Base-by-base conservation (phyloP, 1,140 invertebrate genomes). In the Halictus rubicundus region DNA sequence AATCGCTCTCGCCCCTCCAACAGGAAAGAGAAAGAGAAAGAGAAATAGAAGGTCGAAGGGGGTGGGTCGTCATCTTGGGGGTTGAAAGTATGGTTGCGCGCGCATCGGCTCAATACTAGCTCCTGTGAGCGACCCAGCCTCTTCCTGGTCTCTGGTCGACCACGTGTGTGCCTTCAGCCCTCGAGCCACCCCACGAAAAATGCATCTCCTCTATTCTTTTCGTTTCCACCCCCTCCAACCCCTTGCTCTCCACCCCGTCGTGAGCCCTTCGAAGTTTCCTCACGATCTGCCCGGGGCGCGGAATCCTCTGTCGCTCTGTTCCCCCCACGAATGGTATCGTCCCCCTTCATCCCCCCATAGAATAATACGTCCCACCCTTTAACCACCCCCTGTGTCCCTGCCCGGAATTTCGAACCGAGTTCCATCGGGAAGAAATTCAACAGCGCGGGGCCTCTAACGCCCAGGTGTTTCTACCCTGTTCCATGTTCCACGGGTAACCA, bases 91-190 rank as follows among this genome's bases (percentile, higher is more conserved):
- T 61, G 68, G 84, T 80, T 92, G 89, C 91, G 89, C 91, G 92
- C 92, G 92, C 92, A 93, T 74, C 91, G 89, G 92, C 90, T 93
- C 92, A 90, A 93, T 93, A 92, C 87, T 80, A 84, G 64, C 68
- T 39, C 63, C 74, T 16, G 9, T 10, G 9, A 39, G 39, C 61
- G 80, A 81, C 68, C 84, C 85, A 81, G 71, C 79, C 83, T 81
- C 79, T 78, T 78, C 68, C 37, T 77, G 25, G n/a, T 64, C 54
- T 46, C 10, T 46, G 42, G 57, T 60, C 78, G 57, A 49, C 72
- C 68, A 84, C 81, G 78, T 80, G 75, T 72, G 59, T 81, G 69
- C 68, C 16, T 54, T 5, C 5, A 16, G 52, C 63, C 61, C 69
- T 61, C 59, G 16, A 32, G 37, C 25, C 66, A n/a, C 37, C 64